Evolutionary conservation across 2,888 invertebrate species (phyloP).

Genomic region (Machimus atricapillus): DNA sequence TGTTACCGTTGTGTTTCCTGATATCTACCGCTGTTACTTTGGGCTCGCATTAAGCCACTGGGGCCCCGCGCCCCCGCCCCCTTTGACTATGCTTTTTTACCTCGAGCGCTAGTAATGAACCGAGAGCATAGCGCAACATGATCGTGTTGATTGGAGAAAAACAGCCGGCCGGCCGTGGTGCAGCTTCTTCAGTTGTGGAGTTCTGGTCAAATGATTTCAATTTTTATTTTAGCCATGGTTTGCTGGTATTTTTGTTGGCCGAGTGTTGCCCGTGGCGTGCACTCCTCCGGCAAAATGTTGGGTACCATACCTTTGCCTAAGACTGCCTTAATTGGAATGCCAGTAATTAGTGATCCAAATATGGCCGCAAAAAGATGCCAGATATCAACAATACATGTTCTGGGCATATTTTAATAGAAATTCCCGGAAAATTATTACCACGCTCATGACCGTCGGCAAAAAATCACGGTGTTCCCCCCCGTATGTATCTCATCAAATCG

Average conservation of each 20-base stretch:
- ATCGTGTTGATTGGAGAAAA: conserved; percentile 42
- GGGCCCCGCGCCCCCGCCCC: not conserved
- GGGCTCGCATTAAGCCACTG: conserved; percentile 33
- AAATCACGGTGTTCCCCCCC: not conserved
- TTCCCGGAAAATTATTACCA: conserved; percentile 2
- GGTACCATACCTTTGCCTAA: not conserved
- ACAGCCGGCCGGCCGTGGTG: not conserved
- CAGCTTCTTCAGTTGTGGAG: conserved; percentile 34
- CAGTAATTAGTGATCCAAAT: conserved; percentile 30
- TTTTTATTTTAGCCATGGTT: conserved; percentile 6
- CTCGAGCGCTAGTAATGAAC: conserved; percentile 41
- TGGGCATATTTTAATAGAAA: not conserved
- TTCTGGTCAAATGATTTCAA: conserved; percentile 30
- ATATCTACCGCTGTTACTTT: conserved; percentile 35
- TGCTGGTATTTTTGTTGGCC: not conserved
- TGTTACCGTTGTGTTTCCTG: conserved; percentile 39
- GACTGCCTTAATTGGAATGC: conserved; percentile 35
- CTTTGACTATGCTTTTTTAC: not conserved
- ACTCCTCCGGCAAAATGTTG: not conserved
- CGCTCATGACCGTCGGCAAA: not conserved
- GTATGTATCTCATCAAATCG: not conserved
- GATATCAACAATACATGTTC: conserved; percentile 3
- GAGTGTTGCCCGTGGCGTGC: not conserved
- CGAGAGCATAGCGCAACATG: conserved; percentile 41
- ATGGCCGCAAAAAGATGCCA: conserved; percentile 17